phyloP scores from a whole-genome alignment of 2,113 vertebrate species.

The Apus apus region DNA sequence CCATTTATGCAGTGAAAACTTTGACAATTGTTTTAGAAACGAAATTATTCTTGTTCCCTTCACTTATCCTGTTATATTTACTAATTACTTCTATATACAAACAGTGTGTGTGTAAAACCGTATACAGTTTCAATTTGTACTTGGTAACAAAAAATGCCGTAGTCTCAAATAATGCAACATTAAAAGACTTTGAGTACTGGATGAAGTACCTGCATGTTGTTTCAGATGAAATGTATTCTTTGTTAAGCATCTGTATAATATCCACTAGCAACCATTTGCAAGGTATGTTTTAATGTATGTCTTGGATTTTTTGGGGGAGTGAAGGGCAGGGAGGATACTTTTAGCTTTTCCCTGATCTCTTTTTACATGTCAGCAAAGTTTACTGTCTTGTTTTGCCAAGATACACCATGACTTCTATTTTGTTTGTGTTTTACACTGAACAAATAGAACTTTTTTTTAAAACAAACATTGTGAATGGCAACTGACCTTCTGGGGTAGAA shows the following conservation, averaged over 20 bases:
- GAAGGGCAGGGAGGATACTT: accelerated
- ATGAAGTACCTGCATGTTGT: not conserved
- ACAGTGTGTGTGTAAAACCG: not conserved
- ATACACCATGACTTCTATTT: not conserved
- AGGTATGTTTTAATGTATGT: not conserved
- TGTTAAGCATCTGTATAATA: not conserved
- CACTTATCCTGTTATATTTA: not conserved
- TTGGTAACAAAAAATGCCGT: not conserved
- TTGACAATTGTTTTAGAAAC: not conserved
- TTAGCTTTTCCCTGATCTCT: not conserved
- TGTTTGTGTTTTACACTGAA: not conserved
- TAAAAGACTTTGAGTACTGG: not conserved
- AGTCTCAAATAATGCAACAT: not conserved
- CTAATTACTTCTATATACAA: not conserved
- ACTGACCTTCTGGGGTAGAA: not conserved
- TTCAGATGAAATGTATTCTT: not conserved
- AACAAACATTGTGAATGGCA: not conserved
- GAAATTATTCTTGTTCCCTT: not conserved
- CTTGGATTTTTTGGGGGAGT: not conserved
- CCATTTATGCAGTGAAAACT: not conserved
- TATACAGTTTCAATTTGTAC: not conserved
- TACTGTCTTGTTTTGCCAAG: not conserved
- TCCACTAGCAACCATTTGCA: not conserved
- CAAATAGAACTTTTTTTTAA: not conserved
- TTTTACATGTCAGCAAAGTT: not conserved